Evolutionary conservation across 92 coral and sea anemone species (phyloP), one percentile per base, ranked within the genome.

Genomic region (Desmophyllum pertusum): DNA sequence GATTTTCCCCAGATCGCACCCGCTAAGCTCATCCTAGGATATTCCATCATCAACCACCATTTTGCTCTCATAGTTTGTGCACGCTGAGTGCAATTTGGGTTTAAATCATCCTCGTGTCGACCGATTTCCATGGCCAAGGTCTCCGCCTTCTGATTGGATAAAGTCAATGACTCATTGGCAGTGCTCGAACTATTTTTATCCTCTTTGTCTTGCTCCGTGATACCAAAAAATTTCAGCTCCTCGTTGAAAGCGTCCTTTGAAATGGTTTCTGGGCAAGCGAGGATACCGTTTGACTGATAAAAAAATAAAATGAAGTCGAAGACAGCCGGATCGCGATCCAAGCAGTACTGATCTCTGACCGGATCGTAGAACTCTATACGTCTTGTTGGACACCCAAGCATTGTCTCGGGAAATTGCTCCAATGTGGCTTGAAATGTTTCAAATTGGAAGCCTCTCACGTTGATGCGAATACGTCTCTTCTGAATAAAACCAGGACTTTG

Each of bases 201-300:
- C 9, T 63, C n/a, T 7, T 66, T 61, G 25, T 79, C 89, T 39
- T 78, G 48, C 25, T 57, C 79, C 51, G 77, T 51, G 33, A 96
- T 87, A 27, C 91, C 93, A 65, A 87, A 96, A 77, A 96, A 96
- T 52, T 86, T 82, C 2, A 96, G 80, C 45, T 94, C 98, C 3
- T 94, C 96, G 18, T 84, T 83, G 87, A 96, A 96, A 41, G 88
- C 67, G 13, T 87, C 83, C 76, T 91, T 85, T 27, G 98, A 86
- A 35, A 96, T 88, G 52, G 89, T 87, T 2, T 87, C 92, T 15
- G 98, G 98, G 53, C 93, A 85, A 19, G 98, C 87, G 1, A 96
- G 89, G 42, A 96, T 94, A 3, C 98, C 98, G 38, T 91, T 89
- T 15, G 98, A 96, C 75, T 96, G 98, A 71, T 96, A 96, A 73